A percentile compares a stretch with the other conserved stretches of the same genome.
phyloP scores from a whole-genome alignment of 2,797 vertebrate genomes.

The Melopsittacus undulatus region DNA sequence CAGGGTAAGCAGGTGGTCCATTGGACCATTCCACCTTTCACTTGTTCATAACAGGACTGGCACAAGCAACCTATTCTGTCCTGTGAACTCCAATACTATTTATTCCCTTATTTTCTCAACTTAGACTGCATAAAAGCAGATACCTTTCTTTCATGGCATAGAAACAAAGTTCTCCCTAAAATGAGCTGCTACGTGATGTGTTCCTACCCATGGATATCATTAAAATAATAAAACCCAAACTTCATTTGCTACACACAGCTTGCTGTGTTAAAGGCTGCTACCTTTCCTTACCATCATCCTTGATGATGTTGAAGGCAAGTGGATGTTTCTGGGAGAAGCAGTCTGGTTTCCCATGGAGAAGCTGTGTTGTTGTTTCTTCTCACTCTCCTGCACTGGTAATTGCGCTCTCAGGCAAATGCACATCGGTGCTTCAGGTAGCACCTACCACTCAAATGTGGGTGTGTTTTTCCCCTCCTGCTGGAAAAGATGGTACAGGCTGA shows the following conservation, averaged over 20 bases:
- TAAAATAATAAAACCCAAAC: neutral
- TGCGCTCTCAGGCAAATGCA: neutral
- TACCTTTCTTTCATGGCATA: neutral
- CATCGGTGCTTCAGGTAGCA: neutral
- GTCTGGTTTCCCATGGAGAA: neutral
- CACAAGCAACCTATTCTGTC: neutral
- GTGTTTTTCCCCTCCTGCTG: fast-evolving
- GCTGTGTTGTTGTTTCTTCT: neutral
- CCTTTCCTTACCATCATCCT: neutral
- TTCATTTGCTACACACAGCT: neutral
- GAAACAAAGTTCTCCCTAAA: neutral
- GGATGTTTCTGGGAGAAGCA: neutral
- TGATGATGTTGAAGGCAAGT: neutral
- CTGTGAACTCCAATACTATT: neutral
- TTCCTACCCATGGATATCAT: neutral
- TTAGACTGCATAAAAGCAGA: neutral
- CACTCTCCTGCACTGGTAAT: neutral
- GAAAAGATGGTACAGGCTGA: neutral
- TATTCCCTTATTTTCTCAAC: neutral
- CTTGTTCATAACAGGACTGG: neutral
- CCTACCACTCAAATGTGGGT: neutral
- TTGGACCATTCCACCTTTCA: neutral
- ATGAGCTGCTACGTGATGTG: neutral
- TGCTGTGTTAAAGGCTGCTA: neutral
- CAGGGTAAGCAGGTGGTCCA: neutral